Conservation (phyloP, 2,113 vertebrate species). For the Protobothrops mucrosquamatus region DNA sequence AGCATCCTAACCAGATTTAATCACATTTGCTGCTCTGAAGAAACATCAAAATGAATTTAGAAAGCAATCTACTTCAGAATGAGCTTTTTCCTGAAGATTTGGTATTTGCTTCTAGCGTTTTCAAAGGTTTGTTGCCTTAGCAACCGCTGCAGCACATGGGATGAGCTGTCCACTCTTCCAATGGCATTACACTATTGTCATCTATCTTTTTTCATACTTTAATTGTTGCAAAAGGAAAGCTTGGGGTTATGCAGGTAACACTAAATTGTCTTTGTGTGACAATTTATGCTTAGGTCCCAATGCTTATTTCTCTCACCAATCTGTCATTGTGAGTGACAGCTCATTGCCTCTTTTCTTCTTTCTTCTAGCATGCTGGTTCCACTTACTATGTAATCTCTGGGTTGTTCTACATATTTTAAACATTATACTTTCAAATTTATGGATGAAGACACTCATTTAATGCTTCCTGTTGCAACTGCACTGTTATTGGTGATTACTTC, state of each 20-base stretch:
- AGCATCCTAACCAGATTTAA: not conserved
- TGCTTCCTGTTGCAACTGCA: not conserved
- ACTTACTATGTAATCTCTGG: not conserved
- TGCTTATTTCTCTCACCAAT: not conserved
- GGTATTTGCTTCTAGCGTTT: not conserved
- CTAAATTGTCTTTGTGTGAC: not conserved
- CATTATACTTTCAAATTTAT: not conserved
- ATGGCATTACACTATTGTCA: not conserved
- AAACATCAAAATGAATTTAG: not conserved
- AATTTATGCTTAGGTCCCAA: not conserved
- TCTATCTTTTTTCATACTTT: not conserved
- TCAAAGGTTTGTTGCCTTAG: conserved; percentile 25
- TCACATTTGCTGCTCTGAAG: not conserved
- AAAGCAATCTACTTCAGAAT: not conserved
- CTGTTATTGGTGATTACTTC: not conserved
- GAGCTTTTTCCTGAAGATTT: not conserved
- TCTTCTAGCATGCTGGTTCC: not conserved
- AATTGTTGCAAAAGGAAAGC: not conserved
- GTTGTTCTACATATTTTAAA: not conserved
- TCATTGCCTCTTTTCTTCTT: not conserved
- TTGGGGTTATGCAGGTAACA: not conserved
- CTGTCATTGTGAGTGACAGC: not conserved
- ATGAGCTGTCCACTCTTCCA: not conserved
- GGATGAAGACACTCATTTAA: not conserved
- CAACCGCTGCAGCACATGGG: conserved; percentile 8